Evolutionary conservation across 2,113 vertebrate genomes (phyloP), one percentile per base, ranked within the genome.

Genomic region (Micronycteris hirsuta): DNA sequence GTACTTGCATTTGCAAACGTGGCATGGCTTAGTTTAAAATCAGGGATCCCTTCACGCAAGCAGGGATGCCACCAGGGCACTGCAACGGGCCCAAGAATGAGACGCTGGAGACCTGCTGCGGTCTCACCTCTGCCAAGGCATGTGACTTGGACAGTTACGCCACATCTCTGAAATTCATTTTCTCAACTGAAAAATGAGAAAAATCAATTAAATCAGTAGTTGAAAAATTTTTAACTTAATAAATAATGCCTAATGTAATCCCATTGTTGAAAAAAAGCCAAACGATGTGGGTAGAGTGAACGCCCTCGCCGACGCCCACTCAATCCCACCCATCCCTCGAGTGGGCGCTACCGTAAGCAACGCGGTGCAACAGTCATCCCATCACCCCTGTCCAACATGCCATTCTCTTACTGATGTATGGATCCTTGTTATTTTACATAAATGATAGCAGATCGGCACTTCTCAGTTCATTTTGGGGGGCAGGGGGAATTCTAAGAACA

Each of bases 151-250:
- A 81, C 38, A 36, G 33, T 70, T 14, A 65, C 13, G 22, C n/a
- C 36, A 47, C 49, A 31, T 61, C 41, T 58, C 71, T 36, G 28
- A 15, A 87, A 80, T 54, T 71, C 36, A 68, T 58, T 73, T 80
- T 92, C 24, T 76, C 70, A 88, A 82, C 4, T 73, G 5, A 68
- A 90, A 78, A 67, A 74, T 63, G 54, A 89, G 22, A 86, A 82
- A 33, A 85, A 45, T n/a, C 47, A 36, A 91, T 58, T 76, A 63
- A 52, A 88, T 49, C 7, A 56, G 17, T 47, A 38, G 14, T 88
- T 77, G 38, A 36, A 80, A 8, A 11, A 28, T 38, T 41, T 61
- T 67, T 45, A 91, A 70, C 17, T 56, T 56, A 84, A 31, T 71
- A 87, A 47, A 20, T 15, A 67, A 80, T 84, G 49, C 36, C 4